A percentile compares a stretch with the other conserved stretches of the same genome.
Conservation (phyloP, 2,797 vertebrate genomes). For the Limnodromus scolopaceus region DNA sequence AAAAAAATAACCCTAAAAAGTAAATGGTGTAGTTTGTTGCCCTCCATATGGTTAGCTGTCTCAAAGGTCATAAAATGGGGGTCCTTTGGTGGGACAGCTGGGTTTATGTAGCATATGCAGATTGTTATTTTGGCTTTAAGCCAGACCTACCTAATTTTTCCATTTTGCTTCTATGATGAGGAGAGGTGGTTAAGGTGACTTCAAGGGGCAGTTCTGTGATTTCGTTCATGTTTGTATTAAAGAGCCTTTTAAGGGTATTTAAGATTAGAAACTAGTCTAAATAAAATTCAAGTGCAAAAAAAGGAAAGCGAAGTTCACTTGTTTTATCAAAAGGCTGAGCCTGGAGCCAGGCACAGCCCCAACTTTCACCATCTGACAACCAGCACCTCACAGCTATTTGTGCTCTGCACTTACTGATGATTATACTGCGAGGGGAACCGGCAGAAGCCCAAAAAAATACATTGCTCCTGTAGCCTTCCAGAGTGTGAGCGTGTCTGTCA, state of each 20-base stretch:
- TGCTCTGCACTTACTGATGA: background rate
- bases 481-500: background rate
- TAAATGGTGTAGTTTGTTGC: slow-evolving; percentile 48
- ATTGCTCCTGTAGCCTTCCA: background rate
- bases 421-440: background rate
- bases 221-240: slow-evolving; percentile 65
- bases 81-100: slow-evolving; percentile 66
- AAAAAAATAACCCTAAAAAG: slow-evolving; percentile 10
- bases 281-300: background rate
- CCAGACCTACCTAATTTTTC: slow-evolving; percentile 74
- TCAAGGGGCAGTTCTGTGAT: slow-evolving; percentile 47
- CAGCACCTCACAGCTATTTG: background rate
- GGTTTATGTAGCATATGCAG: slow-evolving; percentile 72
- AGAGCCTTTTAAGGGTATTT: slow-evolving; percentile 52
- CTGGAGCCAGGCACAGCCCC: background rate
- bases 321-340: slow-evolving; percentile 17
- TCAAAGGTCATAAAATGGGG: slow-evolving; percentile 66
- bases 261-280: slow-evolving; percentile 34
- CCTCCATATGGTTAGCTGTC: slow-evolving; percentile 64
- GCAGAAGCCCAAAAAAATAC: background rate
- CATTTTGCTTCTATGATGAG: slow-evolving; percentile 60
- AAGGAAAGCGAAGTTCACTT: background rate
- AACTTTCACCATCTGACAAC: accelerated
- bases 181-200: slow-evolving; percentile 38
- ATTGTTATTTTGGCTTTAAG: slow-evolving; percentile 70